A percentile compares a stretch with the other conserved stretches of the same genome.
These are phyloP conservation scores for Xenus cinereus DNA, from an alignment of 2,113 vertebrate genomes.

Conservation along the genomic window DNA sequence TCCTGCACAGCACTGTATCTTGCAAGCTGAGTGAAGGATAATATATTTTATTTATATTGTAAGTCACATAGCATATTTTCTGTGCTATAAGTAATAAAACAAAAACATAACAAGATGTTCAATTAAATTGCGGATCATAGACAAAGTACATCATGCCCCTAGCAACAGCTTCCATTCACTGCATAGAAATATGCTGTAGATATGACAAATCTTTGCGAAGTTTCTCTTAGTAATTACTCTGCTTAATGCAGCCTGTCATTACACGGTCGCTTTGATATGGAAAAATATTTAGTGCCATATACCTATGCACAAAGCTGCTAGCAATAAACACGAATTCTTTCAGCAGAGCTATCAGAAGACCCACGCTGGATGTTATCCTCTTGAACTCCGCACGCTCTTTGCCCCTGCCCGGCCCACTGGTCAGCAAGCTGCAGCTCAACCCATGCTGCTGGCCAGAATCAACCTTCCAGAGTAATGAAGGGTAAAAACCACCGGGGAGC, in stretches of 20 bases:
- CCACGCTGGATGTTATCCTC: accelerated
- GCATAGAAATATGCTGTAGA: background rate
- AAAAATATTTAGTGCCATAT: background rate
- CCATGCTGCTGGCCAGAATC: background rate
- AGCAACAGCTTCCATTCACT: background rate
- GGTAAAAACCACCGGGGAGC: background rate
- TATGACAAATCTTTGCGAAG: background rate
- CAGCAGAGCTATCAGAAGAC: background rate
- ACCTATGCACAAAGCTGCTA: background rate
- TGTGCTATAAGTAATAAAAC: background rate
- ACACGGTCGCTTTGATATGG: background rate
- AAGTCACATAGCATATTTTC: background rate
- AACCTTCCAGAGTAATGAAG: background rate
- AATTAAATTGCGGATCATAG: background rate
- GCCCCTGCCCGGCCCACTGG: background rate
- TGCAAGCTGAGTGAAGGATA: background rate
- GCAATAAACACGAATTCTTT: background rate
- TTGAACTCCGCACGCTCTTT: background rate
- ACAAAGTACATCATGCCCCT: background rate
- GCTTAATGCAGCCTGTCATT: background rate
- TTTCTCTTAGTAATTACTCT: slow-evolving; percentile 13
- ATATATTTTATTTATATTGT: background rate
- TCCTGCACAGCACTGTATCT: background rate
- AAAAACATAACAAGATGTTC: slow-evolving; percentile 10
- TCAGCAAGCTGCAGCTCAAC: background rate